phyloP scores from a whole-genome alignment of 2,888 invertebrate genomes.

The Physocephala rufipes region DNA sequence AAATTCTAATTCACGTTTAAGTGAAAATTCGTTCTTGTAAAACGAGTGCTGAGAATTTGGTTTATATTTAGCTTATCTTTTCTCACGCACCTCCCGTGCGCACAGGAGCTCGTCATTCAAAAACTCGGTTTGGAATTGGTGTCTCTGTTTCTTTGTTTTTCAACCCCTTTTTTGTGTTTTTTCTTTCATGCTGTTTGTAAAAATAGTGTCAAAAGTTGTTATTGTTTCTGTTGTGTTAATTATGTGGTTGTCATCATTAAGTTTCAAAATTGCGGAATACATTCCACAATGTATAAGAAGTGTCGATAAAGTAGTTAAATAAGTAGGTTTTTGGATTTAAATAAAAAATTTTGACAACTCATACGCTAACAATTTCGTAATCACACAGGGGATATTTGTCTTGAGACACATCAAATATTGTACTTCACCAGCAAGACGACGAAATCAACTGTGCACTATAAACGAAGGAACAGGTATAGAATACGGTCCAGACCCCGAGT shows the following conservation, averaged over 20 bases:
- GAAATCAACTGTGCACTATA: too few relatives aligned
- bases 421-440: too few relatives aligned
- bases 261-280: background rate
- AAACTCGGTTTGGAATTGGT: constrained; percentile 29
- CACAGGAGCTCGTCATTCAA: constrained; percentile 18
- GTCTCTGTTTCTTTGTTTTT: constrained; percentile 25
- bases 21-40: constrained; percentile 26
- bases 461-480: too few relatives aligned
- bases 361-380: too few relatives aligned
- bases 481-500: too few relatives aligned
- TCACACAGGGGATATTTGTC: too few relatives aligned
- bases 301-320: background rate
- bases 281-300: too few relatives aligned
- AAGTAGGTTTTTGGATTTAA: background rate
- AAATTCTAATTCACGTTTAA: constrained; percentile 35
- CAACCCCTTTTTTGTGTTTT: constrained; percentile 23
- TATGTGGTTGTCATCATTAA: background rate
- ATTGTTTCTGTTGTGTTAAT: background rate
- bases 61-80: constrained; percentile 39
- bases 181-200: constrained; percentile 4
- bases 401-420: too few relatives aligned
- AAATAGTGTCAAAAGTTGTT: background rate
- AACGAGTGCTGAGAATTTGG: constrained; percentile 22
- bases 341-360: background rate
- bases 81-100: constrained; percentile 16